phyloP scores from a whole-genome alignment of 2,888 invertebrate species.

The Piscicola geometra region DNA sequence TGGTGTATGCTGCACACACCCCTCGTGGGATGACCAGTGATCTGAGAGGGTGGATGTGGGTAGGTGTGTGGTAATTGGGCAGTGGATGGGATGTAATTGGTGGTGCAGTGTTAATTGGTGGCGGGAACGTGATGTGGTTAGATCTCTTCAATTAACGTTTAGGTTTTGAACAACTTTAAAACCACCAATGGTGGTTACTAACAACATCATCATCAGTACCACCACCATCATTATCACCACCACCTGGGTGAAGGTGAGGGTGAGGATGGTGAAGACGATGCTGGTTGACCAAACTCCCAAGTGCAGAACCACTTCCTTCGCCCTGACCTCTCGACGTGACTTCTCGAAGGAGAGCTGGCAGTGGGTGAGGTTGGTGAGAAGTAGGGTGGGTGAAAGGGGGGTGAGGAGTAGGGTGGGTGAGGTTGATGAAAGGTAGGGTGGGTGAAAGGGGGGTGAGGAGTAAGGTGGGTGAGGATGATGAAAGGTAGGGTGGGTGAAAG shows the following conservation, averaged over 20 bases:
- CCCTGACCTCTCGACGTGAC: background rate
- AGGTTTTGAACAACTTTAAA: too few relatives aligned
- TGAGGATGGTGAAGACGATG: constrained; percentile 8
- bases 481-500: background rate
- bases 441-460: background rate
- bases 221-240: too few relatives aligned
- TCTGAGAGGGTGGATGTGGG: background rate
- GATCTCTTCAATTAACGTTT: background rate
- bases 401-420: background rate
- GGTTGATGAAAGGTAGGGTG: background rate
- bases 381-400: background rate
- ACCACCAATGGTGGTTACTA: too few relatives aligned
- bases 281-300: constrained; percentile 1
- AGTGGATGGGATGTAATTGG: too few relatives aligned
- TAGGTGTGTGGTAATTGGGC: too few relatives aligned
- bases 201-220: too few relatives aligned
- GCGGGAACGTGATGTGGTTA: background rate
- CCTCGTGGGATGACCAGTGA: background rate
- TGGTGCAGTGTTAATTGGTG: background rate
- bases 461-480: background rate
- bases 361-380: too few relatives aligned
- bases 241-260: background rate
- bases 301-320: background rate
- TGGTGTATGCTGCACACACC: background rate
- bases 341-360: constrained; percentile 7